phyloP scores from a whole-genome alignment of 1,140 invertebrate genomes.

The Pseudomyrmex flavicornis region DNA sequence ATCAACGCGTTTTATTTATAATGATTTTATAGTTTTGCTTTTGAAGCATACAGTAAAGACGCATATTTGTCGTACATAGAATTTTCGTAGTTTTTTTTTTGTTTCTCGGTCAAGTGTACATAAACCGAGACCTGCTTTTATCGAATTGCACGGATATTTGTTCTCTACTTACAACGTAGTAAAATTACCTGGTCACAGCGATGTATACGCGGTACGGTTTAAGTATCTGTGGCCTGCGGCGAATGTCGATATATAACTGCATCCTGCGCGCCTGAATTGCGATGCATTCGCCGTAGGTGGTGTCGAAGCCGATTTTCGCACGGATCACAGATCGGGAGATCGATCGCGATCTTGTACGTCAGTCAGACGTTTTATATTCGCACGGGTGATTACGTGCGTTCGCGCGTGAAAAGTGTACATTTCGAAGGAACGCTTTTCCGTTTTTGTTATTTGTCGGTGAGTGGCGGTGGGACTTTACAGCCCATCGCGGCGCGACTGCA shows the following conservation, averaged over 20 bases:
- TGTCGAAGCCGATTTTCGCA: conserved; percentile 9
- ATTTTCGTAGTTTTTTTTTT: background rate
- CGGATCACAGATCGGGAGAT: background rate
- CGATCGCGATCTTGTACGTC: background rate
- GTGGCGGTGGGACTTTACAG: background rate
- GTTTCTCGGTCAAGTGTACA: background rate
- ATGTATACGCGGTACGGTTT: background rate
- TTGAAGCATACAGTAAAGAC: background rate
- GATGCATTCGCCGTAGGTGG: background rate
- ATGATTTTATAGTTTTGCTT: background rate
- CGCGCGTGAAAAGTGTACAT: conserved; percentile 22
- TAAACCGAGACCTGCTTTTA: background rate
- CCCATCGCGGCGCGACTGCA: background rate
- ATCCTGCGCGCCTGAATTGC: background rate
- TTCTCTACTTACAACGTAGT: background rate
- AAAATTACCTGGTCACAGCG: conserved; percentile 1
- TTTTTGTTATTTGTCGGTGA: background rate
- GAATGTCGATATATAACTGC: background rate
- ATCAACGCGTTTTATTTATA: too few species aligned
- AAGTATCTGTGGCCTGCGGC: conserved; percentile 9
- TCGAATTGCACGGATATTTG: background rate
- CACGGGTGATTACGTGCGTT: conserved; percentile 17
- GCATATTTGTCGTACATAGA: background rate
- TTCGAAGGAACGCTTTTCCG: background rate
- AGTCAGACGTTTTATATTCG: conserved; percentile 36